A percentile compares a stretch with the other conserved stretches of the same genome.
Conservation (phyloP, 2,888 invertebrate genomes). For the Augiades crinisus region DNA sequence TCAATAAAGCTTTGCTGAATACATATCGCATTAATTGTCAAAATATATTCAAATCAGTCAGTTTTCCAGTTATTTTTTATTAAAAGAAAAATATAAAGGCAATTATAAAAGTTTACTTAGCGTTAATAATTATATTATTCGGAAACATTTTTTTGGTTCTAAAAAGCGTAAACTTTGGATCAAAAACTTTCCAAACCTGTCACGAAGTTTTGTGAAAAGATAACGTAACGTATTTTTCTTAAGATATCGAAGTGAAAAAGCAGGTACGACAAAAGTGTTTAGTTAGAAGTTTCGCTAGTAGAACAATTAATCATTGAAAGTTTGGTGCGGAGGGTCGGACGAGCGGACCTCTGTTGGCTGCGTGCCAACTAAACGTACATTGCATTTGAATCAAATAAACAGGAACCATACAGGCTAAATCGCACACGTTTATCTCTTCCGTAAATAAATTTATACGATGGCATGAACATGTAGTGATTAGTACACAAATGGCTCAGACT, state of each 20-base stretch:
- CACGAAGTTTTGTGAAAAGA: conserved; percentile 5
- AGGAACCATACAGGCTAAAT: too few relatives aligned
- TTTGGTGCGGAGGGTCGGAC: conserved; percentile 5
- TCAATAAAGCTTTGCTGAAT: too few relatives aligned
- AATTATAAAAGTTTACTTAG: too few relatives aligned
- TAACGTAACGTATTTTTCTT: conserved; percentile 4
- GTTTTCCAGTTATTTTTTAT: too few relatives aligned
- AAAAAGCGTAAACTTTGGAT: conserved; percentile 6
- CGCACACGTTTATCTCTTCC: conserved; percentile 29
- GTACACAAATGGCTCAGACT: too few relatives aligned
- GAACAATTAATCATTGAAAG: conserved; percentile 11
- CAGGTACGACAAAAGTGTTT: not conserved
- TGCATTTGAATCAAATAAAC: too few relatives aligned
- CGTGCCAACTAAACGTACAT: conserved; percentile 25
- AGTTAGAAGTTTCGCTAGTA: conserved; percentile 2
- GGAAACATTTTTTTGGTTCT: conserved; percentile 2
- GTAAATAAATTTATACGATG: too few relatives aligned
- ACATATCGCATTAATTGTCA: too few relatives aligned
- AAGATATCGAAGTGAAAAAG: conserved; percentile 1
- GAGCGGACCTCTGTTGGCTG: not conserved
- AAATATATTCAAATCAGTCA: too few relatives aligned
- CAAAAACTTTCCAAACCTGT: conserved; percentile 1
- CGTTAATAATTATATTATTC: too few relatives aligned
- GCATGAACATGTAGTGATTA: too few relatives aligned
- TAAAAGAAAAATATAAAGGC: not conserved